Evolutionary conservation across 2,888 invertebrate genomes (phyloP).

Genomic region (Nipponacmea schrenckii): DNA sequence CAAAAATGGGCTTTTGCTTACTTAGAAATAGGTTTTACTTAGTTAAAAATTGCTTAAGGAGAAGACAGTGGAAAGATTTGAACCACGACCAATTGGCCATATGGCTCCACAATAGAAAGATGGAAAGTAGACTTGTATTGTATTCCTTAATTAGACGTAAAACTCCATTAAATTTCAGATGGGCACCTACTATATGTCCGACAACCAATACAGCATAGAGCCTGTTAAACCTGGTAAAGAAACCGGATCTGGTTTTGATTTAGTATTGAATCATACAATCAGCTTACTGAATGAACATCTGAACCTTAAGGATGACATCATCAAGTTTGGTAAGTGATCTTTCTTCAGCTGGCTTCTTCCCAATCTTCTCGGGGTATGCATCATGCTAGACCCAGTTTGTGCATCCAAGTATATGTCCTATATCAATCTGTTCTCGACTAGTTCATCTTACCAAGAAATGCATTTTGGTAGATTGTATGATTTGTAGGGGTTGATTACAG

Average conservation of each 20-base stretch:
- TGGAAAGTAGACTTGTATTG: no score
- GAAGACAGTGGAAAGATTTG: no score
- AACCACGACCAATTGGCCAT: no score
- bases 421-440: no score
- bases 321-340: slow-evolving; percentile 13
- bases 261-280: slow-evolving; percentile 13
- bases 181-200: slow-evolving; percentile 16
- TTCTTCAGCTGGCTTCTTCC: not conserved
- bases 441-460: no score
- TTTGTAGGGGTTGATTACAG: no score
- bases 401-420: no score
- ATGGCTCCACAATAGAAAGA: no score
- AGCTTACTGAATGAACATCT: slow-evolving; percentile 13
- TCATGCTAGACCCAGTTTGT: no score
- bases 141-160: no score
- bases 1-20: not conserved
- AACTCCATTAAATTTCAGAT: slow-evolving; percentile 1
- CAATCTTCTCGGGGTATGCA: no score
- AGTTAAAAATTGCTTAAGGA: not conserved
- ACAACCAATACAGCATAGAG: slow-evolving; percentile 19
- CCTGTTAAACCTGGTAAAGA: slow-evolving; percentile 10
- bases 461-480: no score
- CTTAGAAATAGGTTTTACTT: not conserved
- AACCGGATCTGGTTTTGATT: not conserved
- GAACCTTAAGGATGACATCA: slow-evolving; percentile 17